Base-by-base conservation (phyloP, 2,797 vertebrate genomes). In the Vultur gryphus region DNA sequence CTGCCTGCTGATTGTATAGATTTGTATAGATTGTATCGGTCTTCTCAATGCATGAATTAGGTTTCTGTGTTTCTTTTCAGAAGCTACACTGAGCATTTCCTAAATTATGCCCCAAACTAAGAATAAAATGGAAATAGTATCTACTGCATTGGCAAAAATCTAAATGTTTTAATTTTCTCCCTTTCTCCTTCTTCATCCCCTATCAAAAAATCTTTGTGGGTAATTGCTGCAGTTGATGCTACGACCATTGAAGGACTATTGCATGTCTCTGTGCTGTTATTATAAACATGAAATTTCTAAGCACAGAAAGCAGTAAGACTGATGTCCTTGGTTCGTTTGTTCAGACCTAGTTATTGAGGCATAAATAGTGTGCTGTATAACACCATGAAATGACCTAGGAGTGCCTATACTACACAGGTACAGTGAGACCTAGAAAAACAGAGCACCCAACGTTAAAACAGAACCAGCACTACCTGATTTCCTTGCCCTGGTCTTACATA, bases 341-440 rank as follows among this genome's bases (percentile, higher is more conserved):
- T 89, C 90, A 90, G 81, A 91, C 55, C 58, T 52, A 87, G 44
- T 83, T 96, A 94, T 69, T 81, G 67, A 90, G 66, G 58, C 81
- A 93, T 89, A 87, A 88, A 95, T 12, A 94, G 41, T 23, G 43
- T 78, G 52, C 64, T 89, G 23, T 67, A 1, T 46, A 93, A 64
- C 59, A 76, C 57, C 69, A 72, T 41, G 58, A 85, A 92, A 85
- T 86, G 51, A 91, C 28, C 35, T 24, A 78, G 76, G 84, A 91
- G 21, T 77, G 25, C 55, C 71, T 80, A 31, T 54, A 89, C 83
- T 15, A 84, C 49, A 78, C 55, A 94, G 72, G 57, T 73, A 83
- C 58, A 69, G n/a, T 5, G 43, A 96, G 75, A 94, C 72, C 59
- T 48, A 83, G 54, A 82, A 94, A 95, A 89, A 57, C 7, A 31